Percentiles rank a stretch among this genome's conserved stretches.
phyloP scores from a whole-genome alignment of 2,113 vertebrate genomes.

The Gallinago media region DNA sequence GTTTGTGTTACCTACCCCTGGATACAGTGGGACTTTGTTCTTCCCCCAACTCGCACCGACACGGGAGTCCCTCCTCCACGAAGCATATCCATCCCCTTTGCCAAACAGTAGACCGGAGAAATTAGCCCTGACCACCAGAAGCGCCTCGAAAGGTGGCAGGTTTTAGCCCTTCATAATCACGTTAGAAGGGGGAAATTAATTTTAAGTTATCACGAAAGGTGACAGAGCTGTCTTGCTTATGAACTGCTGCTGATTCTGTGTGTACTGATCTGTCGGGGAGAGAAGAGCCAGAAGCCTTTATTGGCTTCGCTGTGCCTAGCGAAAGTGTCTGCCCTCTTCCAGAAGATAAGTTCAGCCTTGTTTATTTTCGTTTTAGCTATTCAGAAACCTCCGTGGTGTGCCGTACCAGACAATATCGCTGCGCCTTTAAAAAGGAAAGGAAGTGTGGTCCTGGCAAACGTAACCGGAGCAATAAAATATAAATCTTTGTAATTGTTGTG shows the following conservation, averaged over 20 bases:
- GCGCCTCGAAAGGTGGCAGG: not conserved
- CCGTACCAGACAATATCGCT: not conserved
- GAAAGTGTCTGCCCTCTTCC: slow-evolving; percentile 39
- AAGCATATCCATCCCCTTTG: not conserved
- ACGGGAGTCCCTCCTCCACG: not conserved
- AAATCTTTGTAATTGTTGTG: slow-evolving; percentile 82
- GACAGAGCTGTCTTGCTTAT: slow-evolving; percentile 5
- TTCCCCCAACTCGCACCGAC: not conserved
- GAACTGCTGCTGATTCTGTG: slow-evolving; percentile 3
- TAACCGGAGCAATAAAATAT: slow-evolving; percentile 73
- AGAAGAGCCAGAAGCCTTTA: slow-evolving; percentile 63
- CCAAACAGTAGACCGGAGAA: slow-evolving; percentile 23
- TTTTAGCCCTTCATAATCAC: not conserved
- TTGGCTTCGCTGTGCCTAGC: not conserved
- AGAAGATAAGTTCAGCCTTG: slow-evolving; percentile 63
- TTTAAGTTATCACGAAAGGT: slow-evolving; percentile 25
- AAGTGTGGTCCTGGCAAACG: slow-evolving; percentile 73
- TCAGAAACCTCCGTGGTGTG: not conserved
- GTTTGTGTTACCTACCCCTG: not conserved
- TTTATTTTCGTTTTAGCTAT: slow-evolving; percentile 65
- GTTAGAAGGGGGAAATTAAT: not conserved
- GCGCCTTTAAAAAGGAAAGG: slow-evolving; percentile 74
- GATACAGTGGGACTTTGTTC: not conserved
- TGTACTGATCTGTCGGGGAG: slow-evolving; percentile 35
- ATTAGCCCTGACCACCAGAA: not conserved